A percentile compares a stretch with the other conserved stretches of the same genome.
These are phyloP conservation scores for Hypothenemus hampei DNA, from an alignment of 1,140 invertebrate species.

Conservation along the genomic window DNA sequence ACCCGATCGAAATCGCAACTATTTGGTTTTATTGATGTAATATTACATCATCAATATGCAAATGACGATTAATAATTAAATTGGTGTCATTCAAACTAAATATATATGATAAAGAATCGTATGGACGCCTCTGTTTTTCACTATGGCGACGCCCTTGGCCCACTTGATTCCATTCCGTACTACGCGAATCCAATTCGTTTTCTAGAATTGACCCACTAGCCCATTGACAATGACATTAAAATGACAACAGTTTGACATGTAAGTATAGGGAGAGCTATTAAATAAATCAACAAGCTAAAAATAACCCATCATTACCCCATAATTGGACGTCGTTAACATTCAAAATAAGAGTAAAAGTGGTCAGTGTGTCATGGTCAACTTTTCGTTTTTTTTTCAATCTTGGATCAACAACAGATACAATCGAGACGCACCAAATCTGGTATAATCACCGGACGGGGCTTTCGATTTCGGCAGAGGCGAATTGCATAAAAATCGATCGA, in stretches of 20 bases:
- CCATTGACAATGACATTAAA: constrained; percentile 30
- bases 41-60: no score
- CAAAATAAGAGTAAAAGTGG: constrained; percentile 8
- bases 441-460: not conserved
- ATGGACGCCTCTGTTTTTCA: no score
- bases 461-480: not conserved
- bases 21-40: no score
- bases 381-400: not conserved
- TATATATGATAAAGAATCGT: no score
- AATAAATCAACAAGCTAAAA: not conserved
- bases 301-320: constrained; percentile 1
- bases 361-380: constrained; percentile 3
- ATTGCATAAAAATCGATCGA: not conserved
- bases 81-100: no score
- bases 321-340: not conserved
- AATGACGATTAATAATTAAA: no score
- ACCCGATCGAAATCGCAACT: no score
- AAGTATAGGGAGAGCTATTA: not conserved
- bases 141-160: no score
- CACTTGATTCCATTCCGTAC: not conserved
- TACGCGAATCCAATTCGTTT: not conserved
- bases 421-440: constrained; percentile 9
- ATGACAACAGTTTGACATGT: not conserved
- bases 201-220: constrained; percentile 36
- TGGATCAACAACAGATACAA: not conserved